Conservation (phyloP, 2,113 vertebrate species). For the Mola mola region DNA sequence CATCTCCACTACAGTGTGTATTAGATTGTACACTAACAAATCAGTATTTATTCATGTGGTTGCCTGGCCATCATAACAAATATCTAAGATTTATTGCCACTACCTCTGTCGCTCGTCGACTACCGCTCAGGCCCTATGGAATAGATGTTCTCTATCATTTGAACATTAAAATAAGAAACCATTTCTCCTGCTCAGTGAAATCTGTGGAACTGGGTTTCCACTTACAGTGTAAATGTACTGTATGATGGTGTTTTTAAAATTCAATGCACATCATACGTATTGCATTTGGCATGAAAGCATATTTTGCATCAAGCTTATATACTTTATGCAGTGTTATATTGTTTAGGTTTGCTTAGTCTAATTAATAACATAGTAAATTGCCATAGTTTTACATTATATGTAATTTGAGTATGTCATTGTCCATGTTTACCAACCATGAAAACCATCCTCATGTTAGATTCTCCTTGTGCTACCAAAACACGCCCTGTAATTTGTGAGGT, state of each 20-base stretch:
- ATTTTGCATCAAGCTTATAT: constrained; percentile 14
- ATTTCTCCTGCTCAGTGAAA: constrained; percentile 38
- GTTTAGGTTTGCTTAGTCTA: constrained; percentile 13
- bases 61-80: constrained; percentile 30
- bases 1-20: constrained; percentile 22
- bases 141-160: constrained; percentile 51
- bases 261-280: constrained; percentile 26
- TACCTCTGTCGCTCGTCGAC: constrained; percentile 20
- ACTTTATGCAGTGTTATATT: constrained; percentile 21
- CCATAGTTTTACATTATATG: neutral
- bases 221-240: constrained; percentile 11
- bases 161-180: constrained; percentile 36
- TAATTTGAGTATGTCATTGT: no score
- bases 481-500: no score
- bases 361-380: constrained; percentile 29
- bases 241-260: constrained; percentile 6
- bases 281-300: neutral
- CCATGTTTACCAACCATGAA: no score
- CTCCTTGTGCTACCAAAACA: no score
- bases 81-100: constrained; percentile 31
- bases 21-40: constrained; percentile 44
- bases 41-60: constrained; percentile 54
- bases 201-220: constrained; percentile 11
- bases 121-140: constrained; percentile 21
- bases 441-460: no score